phyloP scores from a whole-genome alignment of 2,113 vertebrate species.

The Chionomys nivalis region DNA sequence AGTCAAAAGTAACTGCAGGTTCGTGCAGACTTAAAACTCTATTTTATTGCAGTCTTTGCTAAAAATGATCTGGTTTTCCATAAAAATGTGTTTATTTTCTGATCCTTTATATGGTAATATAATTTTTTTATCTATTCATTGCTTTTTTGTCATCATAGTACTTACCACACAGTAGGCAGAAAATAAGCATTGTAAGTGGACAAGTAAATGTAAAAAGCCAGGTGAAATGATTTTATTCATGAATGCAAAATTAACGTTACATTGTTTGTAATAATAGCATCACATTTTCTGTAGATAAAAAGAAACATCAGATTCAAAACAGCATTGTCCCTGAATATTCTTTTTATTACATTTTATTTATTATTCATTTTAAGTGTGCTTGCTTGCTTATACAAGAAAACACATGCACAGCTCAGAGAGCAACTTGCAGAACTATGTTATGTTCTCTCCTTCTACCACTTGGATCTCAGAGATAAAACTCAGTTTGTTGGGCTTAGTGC shows the following conservation, averaged over 20 bases:
- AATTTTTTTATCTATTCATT: background rate
- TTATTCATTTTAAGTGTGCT: too few species aligned
- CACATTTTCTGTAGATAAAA: background rate
- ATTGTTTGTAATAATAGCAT: background rate
- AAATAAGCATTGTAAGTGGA: conserved; percentile 19
- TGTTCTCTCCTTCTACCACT: background rate
- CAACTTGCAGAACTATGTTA: background rate
- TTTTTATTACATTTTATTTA: background rate
- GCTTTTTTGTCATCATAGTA: background rate
- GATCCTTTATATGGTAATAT: background rate
- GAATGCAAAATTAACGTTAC: background rate
- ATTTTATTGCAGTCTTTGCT: background rate
- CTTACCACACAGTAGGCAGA: background rate
- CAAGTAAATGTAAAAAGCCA: background rate
- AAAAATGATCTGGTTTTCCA: background rate
- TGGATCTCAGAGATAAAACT: background rate
- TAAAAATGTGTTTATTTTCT: background rate
- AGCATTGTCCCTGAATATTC: background rate
- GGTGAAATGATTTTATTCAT: background rate
- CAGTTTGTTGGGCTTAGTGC: background rate
- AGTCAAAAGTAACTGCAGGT: background rate
- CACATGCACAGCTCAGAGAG: background rate
- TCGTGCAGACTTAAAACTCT: background rate
- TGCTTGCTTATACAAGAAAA: background rate
- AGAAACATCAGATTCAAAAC: background rate